These are phyloP conservation scores for Drosophila lutescens DNA, from an alignment of 2,888 invertebrate genomes.

Conservation along the genomic window DNA sequence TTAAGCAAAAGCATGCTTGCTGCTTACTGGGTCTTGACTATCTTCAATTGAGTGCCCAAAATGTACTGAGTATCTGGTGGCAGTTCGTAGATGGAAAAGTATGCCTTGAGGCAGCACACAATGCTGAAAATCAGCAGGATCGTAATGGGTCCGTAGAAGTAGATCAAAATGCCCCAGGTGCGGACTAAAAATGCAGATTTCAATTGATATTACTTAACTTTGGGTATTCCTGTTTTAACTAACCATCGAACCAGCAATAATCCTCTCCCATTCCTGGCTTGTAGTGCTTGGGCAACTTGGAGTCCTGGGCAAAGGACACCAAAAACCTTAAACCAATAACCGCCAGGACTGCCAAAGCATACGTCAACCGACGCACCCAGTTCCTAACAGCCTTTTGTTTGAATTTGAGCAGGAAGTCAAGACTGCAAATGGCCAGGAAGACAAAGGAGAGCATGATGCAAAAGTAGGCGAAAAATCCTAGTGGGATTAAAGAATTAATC, in stretches of 20 bases:
- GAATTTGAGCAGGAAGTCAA: constrained; percentile 74
- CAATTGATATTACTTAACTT: neutral
- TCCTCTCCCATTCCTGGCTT: constrained; percentile 80
- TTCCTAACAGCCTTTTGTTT: constrained; percentile 52
- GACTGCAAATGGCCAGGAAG: constrained; percentile 72
- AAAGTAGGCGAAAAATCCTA: constrained; percentile 78
- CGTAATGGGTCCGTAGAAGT: constrained; percentile 72
- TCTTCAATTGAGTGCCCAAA: constrained; percentile 65
- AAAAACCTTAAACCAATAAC: constrained; percentile 66
- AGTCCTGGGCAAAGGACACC: constrained; percentile 73
- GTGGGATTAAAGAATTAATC: neutral
- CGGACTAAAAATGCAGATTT: constrained; percentile 58
- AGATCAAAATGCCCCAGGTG: constrained; percentile 77
- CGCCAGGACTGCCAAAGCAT: constrained; percentile 47
- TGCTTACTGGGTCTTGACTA: constrained; percentile 73
- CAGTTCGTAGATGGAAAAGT: constrained; percentile 67
- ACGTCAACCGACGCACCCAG: constrained; percentile 69
- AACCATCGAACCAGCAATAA: constrained; percentile 80
- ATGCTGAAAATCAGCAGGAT: constrained; percentile 65
- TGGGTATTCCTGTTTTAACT: constrained; percentile 1
- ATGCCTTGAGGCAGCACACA: constrained; percentile 66
- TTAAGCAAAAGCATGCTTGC: too few relatives aligned
- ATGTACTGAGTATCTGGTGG: constrained; percentile 64
- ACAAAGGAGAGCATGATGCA: constrained; percentile 75
- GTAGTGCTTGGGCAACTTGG: constrained; percentile 61